phyloP scores from a whole-genome alignment of 2,888 invertebrate genomes.

The Chalcis sispes region DNA sequence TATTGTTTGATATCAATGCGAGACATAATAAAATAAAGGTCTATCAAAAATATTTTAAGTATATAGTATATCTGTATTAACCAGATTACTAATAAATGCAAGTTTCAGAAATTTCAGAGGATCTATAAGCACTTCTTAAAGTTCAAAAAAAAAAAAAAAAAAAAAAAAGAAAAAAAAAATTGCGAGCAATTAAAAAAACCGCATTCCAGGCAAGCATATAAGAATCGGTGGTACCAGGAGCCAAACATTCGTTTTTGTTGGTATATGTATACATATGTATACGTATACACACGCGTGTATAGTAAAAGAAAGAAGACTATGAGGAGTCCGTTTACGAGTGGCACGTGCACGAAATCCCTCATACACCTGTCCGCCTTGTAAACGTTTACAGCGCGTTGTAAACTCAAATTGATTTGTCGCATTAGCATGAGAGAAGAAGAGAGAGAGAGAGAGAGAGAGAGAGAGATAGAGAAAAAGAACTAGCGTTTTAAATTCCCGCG shows the following conservation, averaged over 20 bases:
- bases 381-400: constrained; percentile 73
- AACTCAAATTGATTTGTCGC: constrained; percentile 74
- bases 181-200: constrained; percentile 16
- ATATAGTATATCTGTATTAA: no score
- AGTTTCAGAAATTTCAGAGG: not conserved
- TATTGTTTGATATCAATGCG: no score
- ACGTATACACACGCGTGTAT: no score
- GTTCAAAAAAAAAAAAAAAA: not conserved
- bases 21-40: no score
- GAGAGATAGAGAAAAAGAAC: not conserved
- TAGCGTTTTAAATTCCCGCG: constrained; percentile 24
- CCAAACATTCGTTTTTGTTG: no score
- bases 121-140: no score
- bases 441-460: constrained; percentile 40
- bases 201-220: constrained; percentile 40
- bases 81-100: constrained; percentile 8
- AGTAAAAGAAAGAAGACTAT: constrained; percentile 37
- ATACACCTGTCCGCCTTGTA: constrained; percentile 71
- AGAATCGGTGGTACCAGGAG: constrained; percentile 8
- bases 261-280: not conserved
- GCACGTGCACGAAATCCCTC: constrained; percentile 61
- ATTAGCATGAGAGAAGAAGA: constrained; percentile 66
- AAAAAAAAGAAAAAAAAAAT: not conserved
- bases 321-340: constrained; percentile 56
- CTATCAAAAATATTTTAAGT: no score